Conservation (phyloP, 2,113 vertebrate species). For the Numenius arquata region DNA sequence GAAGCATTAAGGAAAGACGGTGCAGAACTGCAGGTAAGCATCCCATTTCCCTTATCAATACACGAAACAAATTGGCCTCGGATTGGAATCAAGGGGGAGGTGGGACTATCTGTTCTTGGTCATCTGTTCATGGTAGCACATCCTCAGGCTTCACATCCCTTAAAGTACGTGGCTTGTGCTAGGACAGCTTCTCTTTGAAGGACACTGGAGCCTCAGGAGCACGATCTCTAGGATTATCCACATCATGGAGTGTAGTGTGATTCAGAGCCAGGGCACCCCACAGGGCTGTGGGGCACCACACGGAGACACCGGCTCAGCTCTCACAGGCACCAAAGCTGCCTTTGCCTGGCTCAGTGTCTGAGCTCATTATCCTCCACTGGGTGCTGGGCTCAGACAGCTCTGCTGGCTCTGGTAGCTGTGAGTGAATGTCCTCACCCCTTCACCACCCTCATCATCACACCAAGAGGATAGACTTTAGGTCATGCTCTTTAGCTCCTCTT, state of each 20-base stretch:
- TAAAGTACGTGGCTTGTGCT: fast-evolving
- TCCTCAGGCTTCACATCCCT: background rate
- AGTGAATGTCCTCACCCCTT: background rate
- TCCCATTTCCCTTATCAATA: background rate
- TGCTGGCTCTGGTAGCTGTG: background rate
- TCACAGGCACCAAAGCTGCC: background rate
- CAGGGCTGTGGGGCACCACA: fast-evolving
- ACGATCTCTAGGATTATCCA: background rate
- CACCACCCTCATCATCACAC: background rate
- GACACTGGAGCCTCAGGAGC: background rate
- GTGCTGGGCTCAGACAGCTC: background rate
- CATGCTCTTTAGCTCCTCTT: background rate
- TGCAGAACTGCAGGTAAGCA: background rate
- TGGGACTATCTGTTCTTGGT: background rate
- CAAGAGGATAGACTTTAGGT: background rate
- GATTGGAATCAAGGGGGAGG: background rate
- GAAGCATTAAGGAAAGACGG: background rate
- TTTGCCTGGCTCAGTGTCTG: background rate
- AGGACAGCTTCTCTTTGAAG: background rate
- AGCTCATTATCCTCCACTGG: background rate
- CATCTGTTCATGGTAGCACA: background rate
- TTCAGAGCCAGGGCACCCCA: background rate
- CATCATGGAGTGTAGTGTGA: background rate
- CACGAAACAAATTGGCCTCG: background rate
- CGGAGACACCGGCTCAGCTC: background rate